Evolutionary conservation across 2,113 vertebrate genomes (phyloP).

Genomic region (Gallinago jamesoni): DNA sequence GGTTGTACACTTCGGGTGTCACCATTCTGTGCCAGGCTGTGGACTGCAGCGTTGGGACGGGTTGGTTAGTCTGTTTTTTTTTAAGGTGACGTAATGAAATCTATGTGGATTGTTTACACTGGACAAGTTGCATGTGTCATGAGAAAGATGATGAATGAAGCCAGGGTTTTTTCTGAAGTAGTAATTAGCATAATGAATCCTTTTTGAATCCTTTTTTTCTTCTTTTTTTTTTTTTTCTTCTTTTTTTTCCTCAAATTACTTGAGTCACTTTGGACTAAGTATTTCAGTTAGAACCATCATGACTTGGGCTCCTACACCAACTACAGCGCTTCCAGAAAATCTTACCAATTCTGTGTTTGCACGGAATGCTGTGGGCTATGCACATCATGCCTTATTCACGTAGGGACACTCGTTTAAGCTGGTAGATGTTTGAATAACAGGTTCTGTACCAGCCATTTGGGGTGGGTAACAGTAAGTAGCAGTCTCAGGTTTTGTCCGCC

Average conservation of each 20-base stretch:
- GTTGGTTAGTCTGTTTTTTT: neutral
- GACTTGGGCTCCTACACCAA: neutral
- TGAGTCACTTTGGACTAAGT: neutral
- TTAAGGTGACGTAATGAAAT: neutral
- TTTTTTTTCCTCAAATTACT: neutral
- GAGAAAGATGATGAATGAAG: neutral
- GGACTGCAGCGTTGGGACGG: neutral
- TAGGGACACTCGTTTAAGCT: neutral
- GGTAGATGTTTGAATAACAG: neutral
- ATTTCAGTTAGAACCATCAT: neutral
- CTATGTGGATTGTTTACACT: neutral
- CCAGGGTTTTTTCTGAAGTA: neutral
- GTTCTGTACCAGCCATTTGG: neutral
- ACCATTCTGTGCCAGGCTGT: neutral
- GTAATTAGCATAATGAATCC: neutral
- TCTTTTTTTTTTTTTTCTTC: fast-evolving
- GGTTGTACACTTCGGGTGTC: neutral
- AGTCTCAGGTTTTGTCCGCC: neutral
- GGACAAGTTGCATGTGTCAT: neutral
- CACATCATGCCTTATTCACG: neutral
- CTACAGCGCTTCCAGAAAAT: neutral
- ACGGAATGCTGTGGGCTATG: neutral
- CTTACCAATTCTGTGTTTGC: neutral
- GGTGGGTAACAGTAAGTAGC: neutral
- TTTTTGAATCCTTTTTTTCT: neutral